Conservation (phyloP, 64 coral and sea anemone species). For the Montipora sp. region DNA sequence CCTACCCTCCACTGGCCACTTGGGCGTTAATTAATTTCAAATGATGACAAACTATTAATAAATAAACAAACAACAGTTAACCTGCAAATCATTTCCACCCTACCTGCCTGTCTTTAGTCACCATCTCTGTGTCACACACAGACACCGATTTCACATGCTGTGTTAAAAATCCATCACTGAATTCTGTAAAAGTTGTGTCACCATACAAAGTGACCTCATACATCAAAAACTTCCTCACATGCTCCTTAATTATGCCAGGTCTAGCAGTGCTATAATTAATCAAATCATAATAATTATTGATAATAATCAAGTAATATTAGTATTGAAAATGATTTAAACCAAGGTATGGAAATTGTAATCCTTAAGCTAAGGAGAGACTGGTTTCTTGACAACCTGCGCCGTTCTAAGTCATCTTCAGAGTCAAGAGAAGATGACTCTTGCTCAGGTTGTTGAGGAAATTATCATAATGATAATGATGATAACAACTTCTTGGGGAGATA, state of each 20-base stretch:
- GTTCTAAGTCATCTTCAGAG: too few relatives aligned
- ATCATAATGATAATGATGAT: too few relatives aligned
- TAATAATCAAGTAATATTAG: too few relatives aligned
- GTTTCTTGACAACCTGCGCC: too few relatives aligned
- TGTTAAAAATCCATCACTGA: conserved; percentile 83
- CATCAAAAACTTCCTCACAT: conserved; percentile 82
- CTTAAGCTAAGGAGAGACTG: too few relatives aligned
- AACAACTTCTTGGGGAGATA: too few relatives aligned
- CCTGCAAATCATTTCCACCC: neutral
- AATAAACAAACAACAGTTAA: neutral
- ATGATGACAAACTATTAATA: neutral
- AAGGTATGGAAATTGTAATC: too few relatives aligned
- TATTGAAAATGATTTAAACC: too few relatives aligned
- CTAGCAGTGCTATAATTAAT: conserved; percentile 74
- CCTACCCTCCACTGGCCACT: too few relatives aligned
- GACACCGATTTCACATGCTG: conserved; percentile 86
- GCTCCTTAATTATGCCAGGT: conserved; percentile 67
- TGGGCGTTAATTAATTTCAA: too few relatives aligned
- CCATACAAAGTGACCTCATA: conserved; percentile 81
- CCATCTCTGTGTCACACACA: conserved; percentile 84
- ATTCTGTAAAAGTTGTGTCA: conserved; percentile 86
- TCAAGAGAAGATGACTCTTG: too few relatives aligned
- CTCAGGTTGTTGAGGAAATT: too few relatives aligned
- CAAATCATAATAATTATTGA: neutral
- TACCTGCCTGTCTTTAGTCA: conserved; percentile 82